Evolutionary conservation across 2,888 invertebrate genomes (phyloP).

Genomic region (Parapristionchus giblindavisi): DNA sequence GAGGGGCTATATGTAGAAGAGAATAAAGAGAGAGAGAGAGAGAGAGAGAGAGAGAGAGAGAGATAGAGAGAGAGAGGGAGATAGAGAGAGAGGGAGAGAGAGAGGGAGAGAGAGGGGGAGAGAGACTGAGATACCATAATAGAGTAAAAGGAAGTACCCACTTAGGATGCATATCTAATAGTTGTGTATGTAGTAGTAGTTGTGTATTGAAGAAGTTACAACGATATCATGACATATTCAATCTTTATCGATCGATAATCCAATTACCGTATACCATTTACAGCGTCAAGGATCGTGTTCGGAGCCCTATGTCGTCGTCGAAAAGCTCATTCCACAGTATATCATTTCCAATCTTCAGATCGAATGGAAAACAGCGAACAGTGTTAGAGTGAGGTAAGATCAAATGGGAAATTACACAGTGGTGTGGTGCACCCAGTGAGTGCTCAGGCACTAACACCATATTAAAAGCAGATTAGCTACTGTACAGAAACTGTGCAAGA

Average conservation of each 20-base stretch:
- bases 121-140: constrained; percentile 3
- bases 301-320: constrained; percentile 63
- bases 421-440: not conserved
- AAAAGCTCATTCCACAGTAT: constrained; percentile 57
- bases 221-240: not conserved
- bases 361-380: constrained; percentile 65
- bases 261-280: too few relatives aligned
- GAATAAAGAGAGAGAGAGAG: constrained; percentile 2
- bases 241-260: not conserved
- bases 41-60: constrained; percentile 1
- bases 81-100: not conserved
- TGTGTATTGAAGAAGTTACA: not conserved
- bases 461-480: too few relatives aligned
- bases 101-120: not conserved
- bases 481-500: too few relatives aligned
- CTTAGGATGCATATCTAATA: constrained; percentile 23
- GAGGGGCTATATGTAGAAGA: not conserved
- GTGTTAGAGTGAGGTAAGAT: constrained; percentile 56
- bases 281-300: constrained; percentile 68
- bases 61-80: not conserved
- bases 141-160: constrained; percentile 13
- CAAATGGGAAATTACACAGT: not conserved
- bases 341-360: constrained; percentile 64
- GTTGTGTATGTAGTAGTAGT: not conserved
- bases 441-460: too few relatives aligned